A percentile compares a stretch with the other conserved stretches of the same genome.
phyloP scores from a whole-genome alignment of 2,888 invertebrate species.

The Plebejus melissa region DNA sequence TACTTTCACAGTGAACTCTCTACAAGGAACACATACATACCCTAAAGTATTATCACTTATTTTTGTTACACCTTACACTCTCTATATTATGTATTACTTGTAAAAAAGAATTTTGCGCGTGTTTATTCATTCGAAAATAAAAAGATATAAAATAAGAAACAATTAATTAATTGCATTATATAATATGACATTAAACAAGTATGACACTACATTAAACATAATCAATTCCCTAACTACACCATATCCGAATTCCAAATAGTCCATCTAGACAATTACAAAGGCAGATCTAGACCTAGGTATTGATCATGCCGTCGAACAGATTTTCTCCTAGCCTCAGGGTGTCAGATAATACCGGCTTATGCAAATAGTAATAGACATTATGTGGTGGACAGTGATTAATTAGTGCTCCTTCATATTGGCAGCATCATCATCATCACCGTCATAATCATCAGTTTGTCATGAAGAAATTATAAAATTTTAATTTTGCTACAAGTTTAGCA shows the following conservation, averaged over 20 bases:
- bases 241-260: background rate
- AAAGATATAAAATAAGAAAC: too few species aligned
- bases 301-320: constrained; percentile 6
- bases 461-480: too few species aligned
- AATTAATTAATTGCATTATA: background rate
- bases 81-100: too few species aligned
- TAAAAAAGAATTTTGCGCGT: too few species aligned
- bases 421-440: background rate
- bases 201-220: background rate
- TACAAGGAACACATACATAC: too few species aligned
- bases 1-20: too few species aligned
- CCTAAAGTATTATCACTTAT: too few species aligned
- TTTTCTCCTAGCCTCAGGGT: background rate
- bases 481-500: background rate
- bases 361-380: constrained; percentile 20
- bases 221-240: background rate
- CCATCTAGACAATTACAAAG: background rate
- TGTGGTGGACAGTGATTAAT: constrained; percentile 1
- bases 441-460: background rate
- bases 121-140: too few species aligned
- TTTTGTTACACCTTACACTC: too few species aligned
- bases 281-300: background rate
- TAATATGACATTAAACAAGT: background rate
- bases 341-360: constrained; percentile 8
- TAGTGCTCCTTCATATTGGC: background rate